phyloP scores from a whole-genome alignment of 2,888 invertebrate genomes.

The Horisme vitalbata region DNA sequence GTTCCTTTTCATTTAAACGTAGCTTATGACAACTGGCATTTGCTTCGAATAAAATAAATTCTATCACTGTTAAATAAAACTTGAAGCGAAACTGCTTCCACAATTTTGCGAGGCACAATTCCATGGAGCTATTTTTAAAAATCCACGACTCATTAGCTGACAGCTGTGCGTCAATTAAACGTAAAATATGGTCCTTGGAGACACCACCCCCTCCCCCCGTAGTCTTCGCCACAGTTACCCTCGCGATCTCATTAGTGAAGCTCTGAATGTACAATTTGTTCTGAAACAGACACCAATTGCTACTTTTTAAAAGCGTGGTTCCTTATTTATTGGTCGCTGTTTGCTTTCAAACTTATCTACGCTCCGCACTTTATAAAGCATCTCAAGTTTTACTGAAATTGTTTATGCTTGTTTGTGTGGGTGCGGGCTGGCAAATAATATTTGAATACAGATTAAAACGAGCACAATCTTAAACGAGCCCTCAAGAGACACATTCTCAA shows the following conservation, averaged over 20 bases:
- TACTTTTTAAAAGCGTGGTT: conserved; percentile 66
- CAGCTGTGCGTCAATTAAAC: conserved; percentile 80
- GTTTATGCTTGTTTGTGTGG: background rate
- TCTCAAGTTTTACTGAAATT: conserved; percentile 3
- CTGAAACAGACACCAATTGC: conserved; percentile 75
- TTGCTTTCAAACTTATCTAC: conserved; percentile 8
- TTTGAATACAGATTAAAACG: conserved; percentile 23
- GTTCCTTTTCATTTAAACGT: too few relatives aligned
- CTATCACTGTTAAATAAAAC: conserved; percentile 3
- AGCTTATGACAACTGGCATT: too few relatives aligned
- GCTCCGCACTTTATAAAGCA: conserved; percentile 7
- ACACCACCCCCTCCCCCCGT: conserved; percentile 46
- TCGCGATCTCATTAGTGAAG: conserved; percentile 74
- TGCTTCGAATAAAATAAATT: background rate
- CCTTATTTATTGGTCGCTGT: conserved; percentile 49
- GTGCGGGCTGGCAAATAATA: conserved; percentile 1
- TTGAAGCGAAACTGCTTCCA: conserved; percentile 15
- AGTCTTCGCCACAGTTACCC: conserved; percentile 43
- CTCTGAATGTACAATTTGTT: conserved; percentile 78
- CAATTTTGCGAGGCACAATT: conserved; percentile 23
- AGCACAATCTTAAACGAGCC: conserved; percentile 23
- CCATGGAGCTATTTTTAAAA: conserved; percentile 58
- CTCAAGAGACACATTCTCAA: conserved; percentile 32
- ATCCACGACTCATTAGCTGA: conserved; percentile 76
- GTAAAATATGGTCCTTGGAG: conserved; percentile 77